Base-by-base conservation (phyloP, 2,797 vertebrate species). In the Xenentodon cancila region DNA sequence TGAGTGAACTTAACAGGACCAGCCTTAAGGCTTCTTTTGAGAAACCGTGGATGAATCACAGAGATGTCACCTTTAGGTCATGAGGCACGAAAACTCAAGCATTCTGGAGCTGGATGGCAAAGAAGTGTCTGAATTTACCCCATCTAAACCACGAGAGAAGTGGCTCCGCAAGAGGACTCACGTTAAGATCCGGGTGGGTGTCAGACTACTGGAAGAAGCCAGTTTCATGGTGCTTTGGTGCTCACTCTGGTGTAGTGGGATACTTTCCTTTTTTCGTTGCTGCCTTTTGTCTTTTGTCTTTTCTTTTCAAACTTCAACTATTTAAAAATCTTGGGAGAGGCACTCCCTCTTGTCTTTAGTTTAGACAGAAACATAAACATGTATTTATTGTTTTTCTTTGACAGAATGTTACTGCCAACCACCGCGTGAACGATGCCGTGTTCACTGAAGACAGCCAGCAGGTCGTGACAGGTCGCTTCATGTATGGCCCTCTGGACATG, bases 401-500 rank as follows among this genome's bases (percentile, higher is more conserved):
- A 61, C 80, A 99, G 98, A 99, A 99, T 0, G 97, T 99, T 74
- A 95, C 98, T 0, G 97, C 98, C 57, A 99, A 99, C 90, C 98
- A 99, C 80, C 93, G 98, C 9, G 95, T 99, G 60, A 99, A 94
- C 0, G 98, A 99, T 4, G 94, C 95, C 0, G 93, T 99, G 0
- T 97, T 96, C 80, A 96, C 95, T 0, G 98, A 99, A 69, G 97
- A 96, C 2, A 93, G 93, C 19, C 94, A 90, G 20, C 97, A 99
- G 91, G 80, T 95, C 7, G 90, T 99, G 68, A 93, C 88, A 0
- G 98, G 96, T 40, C 95, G 97, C 68, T 99, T 99, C 82, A 97
- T 99, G 97, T 99, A 99, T 0, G 98, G 98, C 7, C 97, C 97
- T 0, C 87, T 99, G 54, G 98, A 99, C 86, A 99, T 99, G 97